Percentiles rank a stretch among this genome's conserved stretches.
Evolutionary conservation across 2,113 vertebrate genomes (phyloP).

Genomic region (Pseudolaguvia tuberculata): DNA sequence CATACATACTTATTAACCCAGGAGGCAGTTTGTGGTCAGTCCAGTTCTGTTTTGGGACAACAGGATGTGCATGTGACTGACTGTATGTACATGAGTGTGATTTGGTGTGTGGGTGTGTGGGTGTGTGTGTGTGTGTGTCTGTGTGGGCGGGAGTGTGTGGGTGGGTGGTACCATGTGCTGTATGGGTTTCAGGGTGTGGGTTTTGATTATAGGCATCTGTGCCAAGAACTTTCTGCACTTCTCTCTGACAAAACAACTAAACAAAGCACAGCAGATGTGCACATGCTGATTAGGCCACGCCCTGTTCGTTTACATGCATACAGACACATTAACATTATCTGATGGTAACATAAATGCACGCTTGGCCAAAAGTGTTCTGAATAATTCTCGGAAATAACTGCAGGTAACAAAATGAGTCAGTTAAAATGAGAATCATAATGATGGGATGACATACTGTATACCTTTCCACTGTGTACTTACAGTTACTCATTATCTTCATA

Average conservation of each 20-base stretch:
- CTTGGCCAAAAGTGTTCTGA: neutral
- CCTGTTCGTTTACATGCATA: constrained; percentile 22
- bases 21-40: constrained; percentile 37
- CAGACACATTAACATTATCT: constrained; percentile 22
- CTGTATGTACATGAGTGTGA: neutral
- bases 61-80: constrained; percentile 51
- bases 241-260: constrained; percentile 44
- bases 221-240: constrained; percentile 49
- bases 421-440: neutral
- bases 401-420: constrained; percentile 11
- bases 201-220: constrained; percentile 48
- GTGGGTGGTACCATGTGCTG: constrained; percentile 49
- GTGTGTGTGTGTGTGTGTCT: constrained; percentile 33
- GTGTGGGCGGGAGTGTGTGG: constrained; percentile 41
- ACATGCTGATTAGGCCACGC: constrained; percentile 34
- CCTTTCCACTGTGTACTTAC: neutral
- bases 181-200: constrained; percentile 53
- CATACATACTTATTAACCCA: constrained; percentile 14
- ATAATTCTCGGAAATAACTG: neutral
- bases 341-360: neutral
- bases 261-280: constrained; percentile 38
- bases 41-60: constrained; percentile 44
- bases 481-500: constrained; percentile 9
- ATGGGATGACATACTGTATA: neutral
- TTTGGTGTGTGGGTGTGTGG: constrained; percentile 32